Conservation (phyloP, 2,797 vertebrate genomes). For the Rhinogobio ventralis region DNA sequence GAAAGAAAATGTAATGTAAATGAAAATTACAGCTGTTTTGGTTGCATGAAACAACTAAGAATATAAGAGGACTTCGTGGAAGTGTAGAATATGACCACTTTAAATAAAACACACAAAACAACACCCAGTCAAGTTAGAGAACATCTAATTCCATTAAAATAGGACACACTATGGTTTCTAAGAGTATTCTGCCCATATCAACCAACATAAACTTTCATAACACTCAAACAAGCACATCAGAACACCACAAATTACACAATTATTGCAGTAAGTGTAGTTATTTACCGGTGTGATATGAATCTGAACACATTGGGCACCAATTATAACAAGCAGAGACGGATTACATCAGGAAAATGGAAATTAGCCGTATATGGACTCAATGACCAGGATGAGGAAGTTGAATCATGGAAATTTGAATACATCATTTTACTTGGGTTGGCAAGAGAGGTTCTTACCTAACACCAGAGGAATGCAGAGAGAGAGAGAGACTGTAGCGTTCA, state of each 20-base stretch:
- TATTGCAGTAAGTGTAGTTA: constrained; percentile 28
- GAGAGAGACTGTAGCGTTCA: not conserved
- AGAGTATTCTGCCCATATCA: not conserved
- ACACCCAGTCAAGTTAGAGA: not conserved
- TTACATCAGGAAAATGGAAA: constrained; percentile 53
- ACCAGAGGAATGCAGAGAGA: constrained; percentile 52
- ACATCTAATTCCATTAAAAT: not conserved
- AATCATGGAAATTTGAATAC: constrained; percentile 55
- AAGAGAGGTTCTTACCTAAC: constrained; percentile 52
- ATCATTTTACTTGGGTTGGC: constrained; percentile 56
- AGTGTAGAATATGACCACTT: not conserved
- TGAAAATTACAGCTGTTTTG: not conserved
- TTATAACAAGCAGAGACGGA: constrained; percentile 30
- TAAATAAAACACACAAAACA: not conserved
- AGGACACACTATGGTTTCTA: not conserved
- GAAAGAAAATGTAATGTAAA: not conserved
- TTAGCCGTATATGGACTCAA: constrained; percentile 43
- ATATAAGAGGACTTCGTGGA: not conserved
- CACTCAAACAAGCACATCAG: not conserved
- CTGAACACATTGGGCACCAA: constrained; percentile 27
- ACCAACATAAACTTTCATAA: not conserved
- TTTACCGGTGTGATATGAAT: constrained; percentile 45
- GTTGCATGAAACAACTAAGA: not conserved
- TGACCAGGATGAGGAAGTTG: constrained; percentile 45
- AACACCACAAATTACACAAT: constrained; percentile 19